phyloP scores from a whole-genome alignment of 2,888 invertebrate species.

The Crematogaster levior region DNA sequence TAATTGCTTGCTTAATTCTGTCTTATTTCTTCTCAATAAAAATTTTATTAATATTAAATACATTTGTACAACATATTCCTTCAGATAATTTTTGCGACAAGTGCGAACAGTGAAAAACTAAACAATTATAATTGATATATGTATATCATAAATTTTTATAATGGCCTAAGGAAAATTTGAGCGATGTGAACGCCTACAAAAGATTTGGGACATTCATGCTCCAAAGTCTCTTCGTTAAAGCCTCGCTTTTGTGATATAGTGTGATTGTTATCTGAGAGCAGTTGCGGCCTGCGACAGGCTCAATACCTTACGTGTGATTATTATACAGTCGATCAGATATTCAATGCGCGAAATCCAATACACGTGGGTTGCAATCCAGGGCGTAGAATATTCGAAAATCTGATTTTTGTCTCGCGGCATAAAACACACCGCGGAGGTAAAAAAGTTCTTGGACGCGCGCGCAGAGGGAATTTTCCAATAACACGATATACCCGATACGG shows the following conservation, averaged over 20 bases:
- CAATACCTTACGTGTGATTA: conserved; percentile 13
- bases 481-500: conserved; percentile 34
- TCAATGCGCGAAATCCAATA: conserved; percentile 36
- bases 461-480: conserved; percentile 43
- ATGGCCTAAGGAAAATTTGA: not conserved
- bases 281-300: not conserved
- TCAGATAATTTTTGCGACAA: not conserved
- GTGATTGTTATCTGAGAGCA: conserved; percentile 2
- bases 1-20: not conserved
- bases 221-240: not conserved
- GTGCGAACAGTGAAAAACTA: not conserved
- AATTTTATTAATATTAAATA: not conserved
- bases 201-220: not conserved
- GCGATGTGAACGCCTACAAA: not conserved
- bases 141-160: not conserved
- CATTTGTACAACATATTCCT: not conserved
- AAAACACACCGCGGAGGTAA: not conserved
- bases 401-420: conserved; percentile 28
- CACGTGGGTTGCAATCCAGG: not conserved
- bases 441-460: not conserved
- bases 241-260: not conserved
- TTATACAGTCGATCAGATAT: conserved; percentile 36
- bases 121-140: not conserved
- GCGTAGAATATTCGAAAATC: conserved; percentile 36
- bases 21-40: not conserved